Conservation (phyloP, 2,888 invertebrate species). For the Megastigmus dorsalis region DNA sequence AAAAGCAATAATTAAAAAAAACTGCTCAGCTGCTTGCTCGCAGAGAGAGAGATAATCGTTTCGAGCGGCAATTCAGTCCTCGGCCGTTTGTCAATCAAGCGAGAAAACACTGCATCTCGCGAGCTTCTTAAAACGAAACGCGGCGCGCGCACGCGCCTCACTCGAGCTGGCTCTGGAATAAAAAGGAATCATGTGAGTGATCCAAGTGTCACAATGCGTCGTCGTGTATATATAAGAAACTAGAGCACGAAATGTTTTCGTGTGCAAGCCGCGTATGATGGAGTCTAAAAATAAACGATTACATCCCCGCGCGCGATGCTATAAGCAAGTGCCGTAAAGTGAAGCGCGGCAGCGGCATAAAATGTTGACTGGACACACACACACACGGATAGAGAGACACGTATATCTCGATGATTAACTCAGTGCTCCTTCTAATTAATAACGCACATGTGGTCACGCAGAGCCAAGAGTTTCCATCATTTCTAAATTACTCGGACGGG, state of each 20-base stretch:
- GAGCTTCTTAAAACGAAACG: too few species aligned
- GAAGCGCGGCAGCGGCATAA: slow-evolving; percentile 4
- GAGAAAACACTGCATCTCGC: too few species aligned
- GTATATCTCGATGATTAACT: slow-evolving; percentile 24
- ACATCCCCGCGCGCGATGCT: too few species aligned
- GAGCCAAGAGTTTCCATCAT: slow-evolving; percentile 40
- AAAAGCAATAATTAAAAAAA: too few species aligned
- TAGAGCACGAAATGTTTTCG: slow-evolving; percentile 6
- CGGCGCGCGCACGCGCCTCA: too few species aligned
- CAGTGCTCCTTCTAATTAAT: slow-evolving; percentile 38
- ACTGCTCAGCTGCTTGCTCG: too few species aligned
- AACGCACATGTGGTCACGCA: slow-evolving; percentile 27
- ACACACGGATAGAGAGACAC: not conserved
- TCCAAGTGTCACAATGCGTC: not conserved
- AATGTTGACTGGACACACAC: not conserved
- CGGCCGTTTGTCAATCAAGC: too few species aligned
- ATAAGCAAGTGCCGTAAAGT: slow-evolving; percentile 12
- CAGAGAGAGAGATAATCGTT: too few species aligned
- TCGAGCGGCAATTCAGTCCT: too few species aligned
- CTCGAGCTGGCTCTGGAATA: too few species aligned
- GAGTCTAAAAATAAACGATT: slow-evolving; percentile 35
- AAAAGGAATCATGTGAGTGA: too few species aligned
- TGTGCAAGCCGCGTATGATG: too few species aligned
- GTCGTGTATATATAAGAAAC: slow-evolving; percentile 2
- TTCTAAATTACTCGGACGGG: slow-evolving; percentile 36